Base-by-base conservation (phyloP, 2,797 vertebrate genomes). In the Champsocephalus gunnari region DNA sequence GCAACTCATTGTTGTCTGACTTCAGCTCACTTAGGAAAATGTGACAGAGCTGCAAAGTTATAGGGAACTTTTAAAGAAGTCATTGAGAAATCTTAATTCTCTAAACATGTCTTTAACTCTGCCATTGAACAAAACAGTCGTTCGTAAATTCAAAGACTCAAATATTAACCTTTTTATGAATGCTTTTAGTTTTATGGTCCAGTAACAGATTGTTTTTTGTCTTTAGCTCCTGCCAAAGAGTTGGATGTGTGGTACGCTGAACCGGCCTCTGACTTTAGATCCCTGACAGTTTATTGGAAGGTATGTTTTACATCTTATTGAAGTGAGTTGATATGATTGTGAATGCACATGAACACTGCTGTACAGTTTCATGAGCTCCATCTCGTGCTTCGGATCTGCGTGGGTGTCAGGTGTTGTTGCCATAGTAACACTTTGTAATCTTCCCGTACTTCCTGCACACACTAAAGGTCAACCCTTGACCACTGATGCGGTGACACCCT, bases 281-380 rank as follows among this genome's bases (percentile, higher is more conserved):
- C 72, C 41, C 86, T 95, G 67, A 93, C 75, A 51, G 71, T 99
- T 12, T 96, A 96, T 49, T 99, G 98, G 98, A 98, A 97, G 95
- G 98, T 96, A 89, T 82, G 93, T 83, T 55, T 58, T 4, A 2
- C 57, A 44, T 59, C 3, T 49, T 47, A 7, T 24, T 12, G 34
- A 38, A 38, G 34, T 38, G 34, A 38, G 34, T 41, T 51, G 19
- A 71, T 38, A n/a, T 17, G 38, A 65, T 1, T 2, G 11, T 16
- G 9, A 49, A 45, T 14, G 12, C 12, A 11, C 32, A 43, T 14
- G 2, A 34, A 56, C 9, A 0, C 34, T 16, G 48, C 19, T 6
- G 13, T 12, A 32, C 11, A 12, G 45, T 61, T 59, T 59, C 45
- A 21, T 28, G 19, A 44, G n/a, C 47, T 69, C 48, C 59, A 62